Conservation (phyloP, 2,888 invertebrate species). For the Nemurella pictetii region DNA sequence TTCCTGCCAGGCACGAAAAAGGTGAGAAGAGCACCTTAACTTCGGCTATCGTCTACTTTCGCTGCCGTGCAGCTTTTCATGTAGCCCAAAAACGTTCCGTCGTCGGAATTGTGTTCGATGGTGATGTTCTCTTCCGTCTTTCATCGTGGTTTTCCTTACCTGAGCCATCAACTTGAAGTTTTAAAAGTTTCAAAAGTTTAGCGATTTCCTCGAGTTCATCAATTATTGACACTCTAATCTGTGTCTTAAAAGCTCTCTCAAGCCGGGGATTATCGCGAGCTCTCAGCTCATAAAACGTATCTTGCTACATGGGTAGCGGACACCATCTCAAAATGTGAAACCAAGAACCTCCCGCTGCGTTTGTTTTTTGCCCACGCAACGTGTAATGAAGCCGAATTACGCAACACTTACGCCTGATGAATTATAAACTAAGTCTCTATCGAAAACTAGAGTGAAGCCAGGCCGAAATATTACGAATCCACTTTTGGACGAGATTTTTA, state of each 20-base stretch:
- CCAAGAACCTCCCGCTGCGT: not conserved
- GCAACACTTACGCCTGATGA: not conserved
- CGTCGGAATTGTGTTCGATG: not conserved
- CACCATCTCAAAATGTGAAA: not conserved
- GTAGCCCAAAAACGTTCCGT: not conserved
- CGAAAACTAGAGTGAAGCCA: not conserved
- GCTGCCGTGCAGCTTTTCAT: not conserved
- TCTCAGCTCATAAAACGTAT: not conserved
- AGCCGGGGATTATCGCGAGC: not conserved
- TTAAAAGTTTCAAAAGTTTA: not conserved
- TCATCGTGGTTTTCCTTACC: not conserved
- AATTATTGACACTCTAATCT: constrained; percentile 17
- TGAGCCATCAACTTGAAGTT: not conserved
- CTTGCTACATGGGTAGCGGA: not conserved
- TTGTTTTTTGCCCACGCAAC: not conserved
- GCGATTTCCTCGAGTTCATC: not conserved
- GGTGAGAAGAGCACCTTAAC: not conserved
- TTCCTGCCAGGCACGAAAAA: constrained; percentile 48
- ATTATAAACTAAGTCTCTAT: not conserved
- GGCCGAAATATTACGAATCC: not conserved
- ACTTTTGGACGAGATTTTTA: not conserved
- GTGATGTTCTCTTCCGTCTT: not conserved
- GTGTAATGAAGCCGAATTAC: not conserved
- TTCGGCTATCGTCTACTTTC: not conserved
- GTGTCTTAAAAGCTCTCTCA: not conserved